Evolutionary conservation across 1,140 invertebrate species (phyloP).

Genomic region (Hycleus cichorii): DNA sequence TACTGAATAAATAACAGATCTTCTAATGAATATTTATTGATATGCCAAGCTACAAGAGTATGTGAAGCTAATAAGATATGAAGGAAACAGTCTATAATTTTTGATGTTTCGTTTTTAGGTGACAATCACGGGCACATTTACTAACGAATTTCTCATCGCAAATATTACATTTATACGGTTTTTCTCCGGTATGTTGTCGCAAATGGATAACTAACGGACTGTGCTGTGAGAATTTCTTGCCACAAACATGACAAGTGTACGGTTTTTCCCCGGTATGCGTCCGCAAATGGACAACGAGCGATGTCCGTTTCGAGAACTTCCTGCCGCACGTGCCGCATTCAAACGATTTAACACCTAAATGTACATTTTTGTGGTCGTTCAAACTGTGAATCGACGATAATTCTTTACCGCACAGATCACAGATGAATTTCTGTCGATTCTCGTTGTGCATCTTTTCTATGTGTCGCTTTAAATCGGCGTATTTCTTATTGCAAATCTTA

Average conservation of each 20-base stretch:
- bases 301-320: constrained; percentile 41
- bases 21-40: neutral
- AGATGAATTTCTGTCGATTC: constrained; percentile 24
- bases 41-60: too few species aligned
- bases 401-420: constrained; percentile 70
- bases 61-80: too few species aligned
- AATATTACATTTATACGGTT: constrained; percentile 43
- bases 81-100: neutral
- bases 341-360: constrained; percentile 64
- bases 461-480: too few species aligned
- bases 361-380: constrained; percentile 59
- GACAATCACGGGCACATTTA: neutral
- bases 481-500: too few species aligned
- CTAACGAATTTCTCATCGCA: constrained; percentile 33
- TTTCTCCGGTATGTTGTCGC: constrained; percentile 44
- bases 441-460: too few species aligned
- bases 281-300: constrained; percentile 8
- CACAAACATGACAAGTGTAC: constrained; percentile 6
- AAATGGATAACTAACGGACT: constrained; percentile 34
- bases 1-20: neutral
- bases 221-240: constrained; percentile 25
- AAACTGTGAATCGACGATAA: constrained; percentile 59
- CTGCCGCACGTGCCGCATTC: constrained; percentile 59
- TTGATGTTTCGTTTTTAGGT: neutral
- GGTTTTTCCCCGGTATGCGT: constrained; percentile 19